A percentile compares a stretch with the other conserved stretches of the same genome.
Conservation (phyloP, 2,888 invertebrate genomes). For the Athalia circularis region DNA sequence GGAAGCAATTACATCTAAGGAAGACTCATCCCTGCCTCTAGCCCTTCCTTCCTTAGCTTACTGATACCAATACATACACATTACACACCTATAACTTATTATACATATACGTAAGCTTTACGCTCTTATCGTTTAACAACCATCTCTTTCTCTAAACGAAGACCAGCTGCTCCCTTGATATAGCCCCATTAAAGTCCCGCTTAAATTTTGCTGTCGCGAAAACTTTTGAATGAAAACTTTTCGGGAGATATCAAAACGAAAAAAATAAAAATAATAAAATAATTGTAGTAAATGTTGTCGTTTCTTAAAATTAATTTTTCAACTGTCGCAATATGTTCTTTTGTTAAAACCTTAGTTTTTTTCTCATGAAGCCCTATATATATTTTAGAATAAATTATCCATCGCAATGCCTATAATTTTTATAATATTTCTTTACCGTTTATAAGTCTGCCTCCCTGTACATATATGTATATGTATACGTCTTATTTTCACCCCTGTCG, state of each 20-base stretch:
- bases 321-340: no score
- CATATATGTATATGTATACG: no score
- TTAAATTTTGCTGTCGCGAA: no score
- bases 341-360: no score
- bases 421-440: background rate
- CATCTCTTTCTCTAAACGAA: conserved; percentile 33
- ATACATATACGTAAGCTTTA: conserved; percentile 18
- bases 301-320: no score
- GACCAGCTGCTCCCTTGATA: conserved; percentile 19
- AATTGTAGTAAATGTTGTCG: no score
- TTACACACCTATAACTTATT: no score
- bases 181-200: background rate
- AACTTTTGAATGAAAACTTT: no score
- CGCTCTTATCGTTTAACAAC: conserved; percentile 31
- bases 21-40: conserved; percentile 38
- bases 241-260: no score
- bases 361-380: no score
- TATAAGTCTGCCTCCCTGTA: background rate
- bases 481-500: conserved; percentile 20
- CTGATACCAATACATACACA: conserved; percentile 1
- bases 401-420: background rate
- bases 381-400: no score
- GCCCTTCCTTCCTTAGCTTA: conserved; percentile 29
- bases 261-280: no score
- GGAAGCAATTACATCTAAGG: conserved; percentile 46